Base-by-base conservation (phyloP, 1,140 invertebrate species). In the Xylocopa sonorina region DNA sequence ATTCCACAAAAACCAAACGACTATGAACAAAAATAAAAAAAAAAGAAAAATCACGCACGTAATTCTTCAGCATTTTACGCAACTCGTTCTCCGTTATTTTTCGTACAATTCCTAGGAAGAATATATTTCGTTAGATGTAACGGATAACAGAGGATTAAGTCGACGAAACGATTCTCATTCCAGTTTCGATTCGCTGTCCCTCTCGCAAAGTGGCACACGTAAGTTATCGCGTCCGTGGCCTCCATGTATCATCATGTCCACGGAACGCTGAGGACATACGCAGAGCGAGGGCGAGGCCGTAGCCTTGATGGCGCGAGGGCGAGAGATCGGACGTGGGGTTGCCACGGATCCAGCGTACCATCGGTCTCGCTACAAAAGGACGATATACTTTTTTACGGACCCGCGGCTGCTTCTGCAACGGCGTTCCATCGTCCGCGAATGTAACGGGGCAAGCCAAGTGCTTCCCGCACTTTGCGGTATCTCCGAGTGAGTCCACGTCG, bases 171-270 rank as follows among this genome's bases (percentile, higher is more conserved):
- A 38, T 67, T 77, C 73, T 58, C 68, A 46, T 53, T 67, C 16
- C 34, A 21, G 10, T 43, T 32, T 46, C 34, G 6, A 18, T 64
- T 41, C 48, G 48, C 46, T 46, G 27, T 68, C 63, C 41, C 74
- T 58, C 82, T 58, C 53, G 43, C 32, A 73, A 82, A 85, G 38
- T 32, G 80, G n/a, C n/a, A n/a, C n/a, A 85, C 80, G 64, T 82
- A 86, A 86, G 84, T 86, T 86, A 82, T 80, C 76, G 80, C 72
- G 76, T 74, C 85, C 84, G 72, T 80, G 57, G 84, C 76, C 76
- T 85, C 80, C 80, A 85, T 85, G 84, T 74, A 85, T 85, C 84
- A 85, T 38, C 71, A 32, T 85, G 72, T 85, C 80, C 80, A 60
- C 83, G 67, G 83, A 69, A 81, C 63, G 64, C 50, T 67, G 48